Evolutionary conservation across 2,888 invertebrate genomes (phyloP).

Genomic region (Trichacis sp.): DNA sequence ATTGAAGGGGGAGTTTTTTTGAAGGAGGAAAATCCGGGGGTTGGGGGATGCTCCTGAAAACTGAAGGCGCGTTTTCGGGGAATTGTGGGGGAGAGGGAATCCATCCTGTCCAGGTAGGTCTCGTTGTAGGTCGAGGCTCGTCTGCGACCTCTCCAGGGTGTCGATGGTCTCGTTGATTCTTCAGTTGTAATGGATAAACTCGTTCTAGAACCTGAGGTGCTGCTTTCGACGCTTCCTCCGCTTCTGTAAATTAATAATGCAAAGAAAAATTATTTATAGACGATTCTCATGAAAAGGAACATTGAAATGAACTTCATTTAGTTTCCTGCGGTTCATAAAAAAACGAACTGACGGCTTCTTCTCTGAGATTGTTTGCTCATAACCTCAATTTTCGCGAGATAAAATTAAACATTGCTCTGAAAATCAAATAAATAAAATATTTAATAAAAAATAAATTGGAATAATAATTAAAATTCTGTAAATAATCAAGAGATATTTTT

Average conservation of each 20-base stretch:
- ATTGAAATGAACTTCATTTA: no score
- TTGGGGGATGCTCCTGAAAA: slow-evolving; percentile 68
- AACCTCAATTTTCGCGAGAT: no score
- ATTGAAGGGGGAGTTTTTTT: slow-evolving; percentile 37
- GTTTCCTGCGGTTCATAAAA: no score
- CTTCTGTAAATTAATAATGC: slow-evolving; percentile 51
- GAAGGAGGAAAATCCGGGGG: slow-evolving; percentile 31
- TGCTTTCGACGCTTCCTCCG: slow-evolving; percentile 52
- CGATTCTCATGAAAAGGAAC: no score
- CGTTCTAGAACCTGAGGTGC: slow-evolving; percentile 53
- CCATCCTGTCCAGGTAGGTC: slow-evolving; percentile 65
- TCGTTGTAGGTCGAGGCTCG: slow-evolving; percentile 72
- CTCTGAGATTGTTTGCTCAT: no score
- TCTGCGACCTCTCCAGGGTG: slow-evolving; percentile 56
- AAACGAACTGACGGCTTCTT: no score
- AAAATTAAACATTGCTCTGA: no score
- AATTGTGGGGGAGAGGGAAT: slow-evolving; percentile 64
- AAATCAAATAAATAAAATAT: no score
- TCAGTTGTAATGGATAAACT: slow-evolving; percentile 53
- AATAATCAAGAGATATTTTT: no score
- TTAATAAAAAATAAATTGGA: no score
- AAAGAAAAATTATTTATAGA: no score
- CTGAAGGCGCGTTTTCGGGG: slow-evolving; percentile 70
- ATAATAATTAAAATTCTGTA: no score
- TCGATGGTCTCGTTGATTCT: slow-evolving; percentile 25